Conservation (phyloP, 2,888 invertebrate species). For the Quadriops clusia region DNA sequence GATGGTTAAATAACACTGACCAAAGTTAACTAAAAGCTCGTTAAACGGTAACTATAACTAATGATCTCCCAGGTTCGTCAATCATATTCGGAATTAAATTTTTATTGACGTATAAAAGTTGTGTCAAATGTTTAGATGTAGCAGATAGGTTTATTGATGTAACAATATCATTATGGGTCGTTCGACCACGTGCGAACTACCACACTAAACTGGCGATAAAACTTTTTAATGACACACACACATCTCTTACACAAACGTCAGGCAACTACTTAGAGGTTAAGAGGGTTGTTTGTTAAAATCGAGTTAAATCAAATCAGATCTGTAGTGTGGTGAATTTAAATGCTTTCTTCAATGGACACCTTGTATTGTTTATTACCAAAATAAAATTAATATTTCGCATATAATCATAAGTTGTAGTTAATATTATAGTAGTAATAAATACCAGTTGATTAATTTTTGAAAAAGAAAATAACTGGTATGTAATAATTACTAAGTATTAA, state of each 20-base stretch:
- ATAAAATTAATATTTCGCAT: too few species aligned
- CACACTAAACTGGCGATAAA: slow-evolving; percentile 36
- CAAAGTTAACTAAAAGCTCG: slow-evolving; percentile 13
- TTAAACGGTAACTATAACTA: slow-evolving; percentile 22
- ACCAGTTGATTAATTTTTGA: too few species aligned
- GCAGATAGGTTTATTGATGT: slow-evolving; percentile 37
- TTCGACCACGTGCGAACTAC: slow-evolving; percentile 36
- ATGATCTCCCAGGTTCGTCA: slow-evolving; percentile 34
- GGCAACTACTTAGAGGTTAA: neutral
- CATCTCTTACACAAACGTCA: neutral
- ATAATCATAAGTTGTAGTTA: too few species aligned
- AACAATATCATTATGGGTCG: slow-evolving; percentile 37
- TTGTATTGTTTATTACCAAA: too few species aligned
- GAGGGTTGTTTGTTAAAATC: too few species aligned
- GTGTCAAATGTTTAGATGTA: slow-evolving; percentile 35
- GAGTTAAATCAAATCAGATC: too few species aligned
- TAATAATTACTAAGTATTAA: too few species aligned
- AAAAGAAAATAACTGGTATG: too few species aligned
- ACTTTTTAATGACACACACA: slow-evolving; percentile 33
- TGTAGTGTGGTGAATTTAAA: too few species aligned
- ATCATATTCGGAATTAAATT: slow-evolving; percentile 38
- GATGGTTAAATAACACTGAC: too few species aligned
- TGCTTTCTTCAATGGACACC: too few species aligned
- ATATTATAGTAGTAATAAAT: too few species aligned
- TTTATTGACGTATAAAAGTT: slow-evolving; percentile 37